phyloP scores from a whole-genome alignment of 2,888 invertebrate species.

The Chydorus sphaericus region DNA sequence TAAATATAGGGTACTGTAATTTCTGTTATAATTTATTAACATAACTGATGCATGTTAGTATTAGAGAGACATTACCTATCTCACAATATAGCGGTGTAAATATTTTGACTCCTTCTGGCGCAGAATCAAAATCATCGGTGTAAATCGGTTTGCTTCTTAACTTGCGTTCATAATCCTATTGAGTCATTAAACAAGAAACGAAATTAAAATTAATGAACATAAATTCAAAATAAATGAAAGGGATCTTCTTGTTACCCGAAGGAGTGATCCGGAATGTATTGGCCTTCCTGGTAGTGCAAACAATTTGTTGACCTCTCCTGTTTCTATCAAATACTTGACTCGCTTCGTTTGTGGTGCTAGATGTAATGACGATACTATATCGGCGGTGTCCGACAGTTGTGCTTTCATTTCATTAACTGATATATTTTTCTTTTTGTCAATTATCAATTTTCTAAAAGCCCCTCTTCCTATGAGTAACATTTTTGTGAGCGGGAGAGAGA shows the following conservation, averaged over 20 bases:
- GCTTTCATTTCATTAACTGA: conserved; percentile 99
- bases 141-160: conserved; percentile 8
- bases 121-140: conserved; percentile 8
- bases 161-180: conserved; percentile 13
- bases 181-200: too few species aligned
- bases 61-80: too few species aligned
- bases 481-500: too few species aligned
- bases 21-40: too few species aligned
- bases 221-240: too few species aligned
- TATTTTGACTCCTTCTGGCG: conserved; percentile 8
- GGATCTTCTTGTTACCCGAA: conserved; percentile 59
- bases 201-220: too few species aligned
- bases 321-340: conserved; percentile 98
- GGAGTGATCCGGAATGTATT: conserved; percentile 69
- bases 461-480: too few species aligned
- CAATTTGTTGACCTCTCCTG: conserved; percentile 90
- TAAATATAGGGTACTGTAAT: too few species aligned
- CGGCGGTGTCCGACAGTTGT: conserved; percentile 89
- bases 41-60: too few species aligned
- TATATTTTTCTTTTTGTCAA: conserved; percentile 97
- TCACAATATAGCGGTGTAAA: not conserved
- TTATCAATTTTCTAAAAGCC: conserved; percentile 88
- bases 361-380: conserved; percentile 88
- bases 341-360: conserved; percentile 92
- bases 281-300: conserved; percentile 80